phyloP scores from a whole-genome alignment of 2,797 vertebrate genomes.

The Rhabdomys pumilio region DNA sequence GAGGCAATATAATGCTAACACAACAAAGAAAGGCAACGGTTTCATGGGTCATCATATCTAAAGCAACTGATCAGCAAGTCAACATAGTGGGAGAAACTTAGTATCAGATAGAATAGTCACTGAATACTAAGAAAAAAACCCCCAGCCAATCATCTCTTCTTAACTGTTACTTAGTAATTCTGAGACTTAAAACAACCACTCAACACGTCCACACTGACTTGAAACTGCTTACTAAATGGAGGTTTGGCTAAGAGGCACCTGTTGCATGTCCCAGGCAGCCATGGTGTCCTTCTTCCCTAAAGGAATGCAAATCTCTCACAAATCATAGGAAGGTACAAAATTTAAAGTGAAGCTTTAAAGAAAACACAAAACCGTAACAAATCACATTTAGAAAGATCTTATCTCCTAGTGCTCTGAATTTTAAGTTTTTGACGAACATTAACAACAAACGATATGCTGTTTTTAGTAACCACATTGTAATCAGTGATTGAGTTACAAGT shows the following conservation, averaged over 20 bases:
- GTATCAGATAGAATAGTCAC: neutral
- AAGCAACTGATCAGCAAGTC: conserved; percentile 33
- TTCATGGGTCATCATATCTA: neutral
- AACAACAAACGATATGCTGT: conserved; percentile 6
- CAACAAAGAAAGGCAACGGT: neutral
- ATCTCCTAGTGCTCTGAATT: neutral
- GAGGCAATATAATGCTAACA: conserved; percentile 9
- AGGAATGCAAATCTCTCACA: neutral
- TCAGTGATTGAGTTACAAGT: neutral
- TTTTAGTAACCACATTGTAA: conserved; percentile 40
- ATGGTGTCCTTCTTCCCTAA: neutral
- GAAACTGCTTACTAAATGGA: neutral
- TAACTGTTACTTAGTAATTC: conserved; percentile 24
- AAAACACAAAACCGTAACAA: conserved; percentile 26
- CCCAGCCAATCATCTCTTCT: neutral
- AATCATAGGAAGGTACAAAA: neutral
- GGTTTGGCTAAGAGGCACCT: neutral
- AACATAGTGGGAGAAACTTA: neutral
- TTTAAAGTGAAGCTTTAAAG: neutral
- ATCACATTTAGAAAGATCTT: neutral
- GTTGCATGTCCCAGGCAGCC: neutral
- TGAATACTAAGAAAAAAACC: conserved; percentile 28
- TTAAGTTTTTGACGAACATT: conserved; percentile 42
- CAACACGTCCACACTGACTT: neutral
- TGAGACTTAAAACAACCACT: neutral